A percentile compares a stretch with the other conserved stretches of the same genome.
These are phyloP conservation scores for Anoplolepis gracilipes DNA, from an alignment of 1,140 invertebrate species.

Conservation along the genomic window DNA sequence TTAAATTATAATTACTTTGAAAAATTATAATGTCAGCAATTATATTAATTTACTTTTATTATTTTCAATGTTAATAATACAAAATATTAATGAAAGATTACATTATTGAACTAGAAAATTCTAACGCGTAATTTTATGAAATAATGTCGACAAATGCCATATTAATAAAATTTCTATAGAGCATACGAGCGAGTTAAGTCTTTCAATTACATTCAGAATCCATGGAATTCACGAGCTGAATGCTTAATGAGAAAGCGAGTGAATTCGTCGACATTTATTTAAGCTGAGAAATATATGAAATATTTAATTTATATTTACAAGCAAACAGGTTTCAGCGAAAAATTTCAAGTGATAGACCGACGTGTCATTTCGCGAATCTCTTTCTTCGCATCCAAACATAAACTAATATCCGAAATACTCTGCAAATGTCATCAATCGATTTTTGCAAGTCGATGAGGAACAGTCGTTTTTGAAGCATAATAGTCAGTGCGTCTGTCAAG, in stretches of 20 bases:
- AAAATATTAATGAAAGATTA: background rate
- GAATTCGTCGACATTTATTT: constrained; percentile 15
- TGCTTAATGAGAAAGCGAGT: constrained; percentile 32
- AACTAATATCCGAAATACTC: constrained; percentile 32
- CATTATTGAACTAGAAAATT: background rate
- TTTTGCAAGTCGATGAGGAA: too few relatives aligned
- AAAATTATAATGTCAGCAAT: background rate
- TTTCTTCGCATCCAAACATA: constrained; percentile 28
- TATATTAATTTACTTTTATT: background rate
- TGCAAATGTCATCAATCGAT: constrained; percentile 19
- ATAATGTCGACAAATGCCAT: constrained; percentile 17
- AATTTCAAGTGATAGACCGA: background rate
- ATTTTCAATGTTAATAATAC: background rate
- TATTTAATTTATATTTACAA: background rate
- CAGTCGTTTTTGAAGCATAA: constrained; percentile 33
- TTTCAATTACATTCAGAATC: constrained; percentile 18
- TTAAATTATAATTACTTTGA: too few relatives aligned
- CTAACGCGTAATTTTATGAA: constrained; percentile 9
- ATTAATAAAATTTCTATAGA: constrained; percentile 32
- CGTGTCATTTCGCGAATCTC: constrained; percentile 17
- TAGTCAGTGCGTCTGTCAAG: constrained; percentile 21
- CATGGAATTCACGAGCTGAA: background rate
- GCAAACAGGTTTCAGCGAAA: background rate
- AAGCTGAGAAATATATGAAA: constrained; percentile 10
- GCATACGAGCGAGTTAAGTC: constrained; percentile 15